These are phyloP conservation scores for Antechinus stuartii DNA, from an alignment of 2,113 vertebrate genomes.

Conservation along the genomic window DNA sequence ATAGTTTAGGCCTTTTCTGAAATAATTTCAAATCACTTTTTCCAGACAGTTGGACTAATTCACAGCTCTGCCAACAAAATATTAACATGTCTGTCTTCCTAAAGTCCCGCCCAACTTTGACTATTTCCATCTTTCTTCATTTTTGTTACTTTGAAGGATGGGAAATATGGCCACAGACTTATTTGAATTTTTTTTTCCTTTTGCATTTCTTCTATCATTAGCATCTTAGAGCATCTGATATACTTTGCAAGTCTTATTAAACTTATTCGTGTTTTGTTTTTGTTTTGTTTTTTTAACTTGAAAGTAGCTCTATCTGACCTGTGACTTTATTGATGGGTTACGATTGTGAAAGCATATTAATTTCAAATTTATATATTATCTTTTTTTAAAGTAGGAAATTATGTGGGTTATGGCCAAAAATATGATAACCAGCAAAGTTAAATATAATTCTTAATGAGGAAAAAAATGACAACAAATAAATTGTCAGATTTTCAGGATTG, in stretches of 20 bases:
- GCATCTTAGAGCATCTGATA: background rate
- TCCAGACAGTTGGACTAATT: background rate
- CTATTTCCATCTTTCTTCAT: background rate
- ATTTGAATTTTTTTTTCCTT: background rate
- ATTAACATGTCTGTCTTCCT: background rate
- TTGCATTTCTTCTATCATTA: background rate
- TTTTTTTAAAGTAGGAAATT: background rate
- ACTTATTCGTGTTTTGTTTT: background rate
- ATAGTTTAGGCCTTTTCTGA: background rate
- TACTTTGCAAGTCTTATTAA: background rate
- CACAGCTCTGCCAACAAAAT: background rate
- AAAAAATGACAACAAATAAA: too few species aligned
- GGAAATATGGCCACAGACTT: background rate
- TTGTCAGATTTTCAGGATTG: too few species aligned
- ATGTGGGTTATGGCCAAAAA: too few species aligned
- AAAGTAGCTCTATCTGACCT: background rate
- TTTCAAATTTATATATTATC: background rate
- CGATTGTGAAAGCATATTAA: background rate
- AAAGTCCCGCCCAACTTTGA: background rate
- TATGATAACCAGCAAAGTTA: too few species aligned
- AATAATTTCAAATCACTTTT: background rate
- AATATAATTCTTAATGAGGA: too few species aligned
- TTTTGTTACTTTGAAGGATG: background rate
- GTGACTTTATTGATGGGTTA: background rate
- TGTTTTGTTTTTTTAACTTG: background rate